Conservation (phyloP, 2,797 vertebrate species). For the Astyanax mexicanus region DNA sequence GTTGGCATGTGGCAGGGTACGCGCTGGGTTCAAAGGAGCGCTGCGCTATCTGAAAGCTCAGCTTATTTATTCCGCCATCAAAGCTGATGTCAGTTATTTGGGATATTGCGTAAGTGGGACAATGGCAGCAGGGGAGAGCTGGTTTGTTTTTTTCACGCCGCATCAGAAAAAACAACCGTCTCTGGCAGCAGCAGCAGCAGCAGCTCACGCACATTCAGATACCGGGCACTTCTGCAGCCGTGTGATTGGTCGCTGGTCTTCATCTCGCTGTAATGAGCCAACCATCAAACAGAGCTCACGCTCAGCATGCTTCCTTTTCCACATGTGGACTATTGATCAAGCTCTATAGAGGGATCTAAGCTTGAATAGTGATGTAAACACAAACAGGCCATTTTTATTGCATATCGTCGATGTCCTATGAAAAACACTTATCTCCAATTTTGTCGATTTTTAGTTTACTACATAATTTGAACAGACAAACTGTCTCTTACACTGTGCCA, state of each 20-base stretch:
- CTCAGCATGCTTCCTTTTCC: neutral
- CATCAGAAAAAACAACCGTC: constrained; percentile 6
- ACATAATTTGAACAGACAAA: too few relatives aligned
- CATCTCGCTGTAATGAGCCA: neutral
- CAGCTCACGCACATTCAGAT: neutral
- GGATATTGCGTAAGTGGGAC: constrained; percentile 19
- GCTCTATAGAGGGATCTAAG: neutral
- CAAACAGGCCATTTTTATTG: too few relatives aligned
- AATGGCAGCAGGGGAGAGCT: neutral
- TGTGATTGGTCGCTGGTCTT: too few relatives aligned
- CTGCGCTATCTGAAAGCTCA: constrained; percentile 5
- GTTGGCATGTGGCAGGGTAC: neutral
- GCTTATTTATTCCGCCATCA: constrained; percentile 19
- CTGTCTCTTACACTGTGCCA: too few relatives aligned
- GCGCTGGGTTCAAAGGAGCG: neutral
- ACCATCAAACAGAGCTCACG: neutral
- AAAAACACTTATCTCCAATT: too few relatives aligned
- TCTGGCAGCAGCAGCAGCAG: neutral
- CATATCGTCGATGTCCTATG: too few relatives aligned
- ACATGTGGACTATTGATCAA: neutral
- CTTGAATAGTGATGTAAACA: neutral
- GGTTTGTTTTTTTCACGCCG: neutral
- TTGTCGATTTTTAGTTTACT: too few relatives aligned
- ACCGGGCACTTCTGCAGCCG: too few relatives aligned
- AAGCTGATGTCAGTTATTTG: constrained; percentile 14